These are phyloP conservation scores for Chymomyza procnemis DNA, from an alignment of 2,888 invertebrate species.

Conservation along the genomic window DNA sequence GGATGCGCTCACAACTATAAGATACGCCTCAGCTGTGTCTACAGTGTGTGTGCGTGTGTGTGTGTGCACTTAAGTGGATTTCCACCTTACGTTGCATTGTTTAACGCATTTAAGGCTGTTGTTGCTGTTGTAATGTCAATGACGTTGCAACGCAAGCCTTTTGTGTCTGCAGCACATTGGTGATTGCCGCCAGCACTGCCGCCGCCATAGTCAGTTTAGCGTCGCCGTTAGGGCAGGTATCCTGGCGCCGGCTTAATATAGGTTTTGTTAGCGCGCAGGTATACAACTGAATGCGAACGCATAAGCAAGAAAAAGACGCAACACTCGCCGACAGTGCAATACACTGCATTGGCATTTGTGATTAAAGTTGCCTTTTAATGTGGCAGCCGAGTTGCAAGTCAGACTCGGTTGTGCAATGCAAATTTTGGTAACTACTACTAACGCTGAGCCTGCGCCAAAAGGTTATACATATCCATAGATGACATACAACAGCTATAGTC, in stretches of 20 bases:
- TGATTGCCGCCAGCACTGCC: background rate
- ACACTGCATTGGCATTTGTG: too few relatives aligned
- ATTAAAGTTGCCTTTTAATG: too few relatives aligned
- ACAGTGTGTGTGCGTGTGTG: slow-evolving; percentile 30
- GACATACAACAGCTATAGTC: too few relatives aligned
- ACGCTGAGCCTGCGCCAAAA: too few relatives aligned
- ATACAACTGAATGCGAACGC: background rate
- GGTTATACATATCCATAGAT: too few relatives aligned
- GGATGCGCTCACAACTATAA: background rate
- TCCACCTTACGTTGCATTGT: slow-evolving; percentile 61
- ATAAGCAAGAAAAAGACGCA: slow-evolving; percentile 34
- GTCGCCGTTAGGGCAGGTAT: slow-evolving; percentile 64
- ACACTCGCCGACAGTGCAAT: too few relatives aligned
- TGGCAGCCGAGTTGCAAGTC: too few relatives aligned
- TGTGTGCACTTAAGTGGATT: slow-evolving; percentile 59
- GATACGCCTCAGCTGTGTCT: slow-evolving; percentile 36
- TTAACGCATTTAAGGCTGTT: slow-evolving; percentile 36
- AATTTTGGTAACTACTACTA: too few relatives aligned
- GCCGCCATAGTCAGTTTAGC: slow-evolving; percentile 14
- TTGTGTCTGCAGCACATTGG: background rate
- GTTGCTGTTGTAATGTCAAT: slow-evolving; percentile 52
- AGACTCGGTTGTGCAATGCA: too few relatives aligned
- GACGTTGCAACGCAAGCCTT: slow-evolving; percentile 51
- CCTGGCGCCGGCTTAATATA: slow-evolving; percentile 74
- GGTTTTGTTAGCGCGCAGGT: slow-evolving; percentile 37